phyloP scores from a whole-genome alignment of 2,113 vertebrate genomes.

The Platichthys stellatus region DNA sequence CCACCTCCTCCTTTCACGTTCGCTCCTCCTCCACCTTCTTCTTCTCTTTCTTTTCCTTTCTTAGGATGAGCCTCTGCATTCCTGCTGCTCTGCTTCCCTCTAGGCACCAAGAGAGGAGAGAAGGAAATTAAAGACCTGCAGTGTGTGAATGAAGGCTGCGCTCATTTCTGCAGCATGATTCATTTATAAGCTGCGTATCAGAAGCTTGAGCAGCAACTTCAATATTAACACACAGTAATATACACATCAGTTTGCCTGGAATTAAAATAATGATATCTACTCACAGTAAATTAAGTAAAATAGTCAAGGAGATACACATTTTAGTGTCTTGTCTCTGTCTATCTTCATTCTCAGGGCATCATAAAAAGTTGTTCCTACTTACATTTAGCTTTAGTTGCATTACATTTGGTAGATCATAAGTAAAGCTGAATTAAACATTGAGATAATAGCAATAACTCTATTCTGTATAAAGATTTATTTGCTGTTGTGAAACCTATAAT shows the following conservation, averaged over 20 bases:
- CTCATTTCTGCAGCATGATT: background rate
- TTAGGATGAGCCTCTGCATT: conserved; percentile 54
- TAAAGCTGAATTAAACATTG: too few species aligned
- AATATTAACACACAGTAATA: background rate
- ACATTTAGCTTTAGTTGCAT: too few species aligned
- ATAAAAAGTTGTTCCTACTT: too few species aligned
- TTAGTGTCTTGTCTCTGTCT: background rate
- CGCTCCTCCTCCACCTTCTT: conserved; percentile 35
- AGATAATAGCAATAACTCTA: too few species aligned
- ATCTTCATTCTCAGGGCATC: background rate
- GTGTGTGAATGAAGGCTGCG: background rate
- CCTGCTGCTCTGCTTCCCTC: conserved; percentile 60
- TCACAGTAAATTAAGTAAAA: background rate
- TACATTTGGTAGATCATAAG: too few species aligned
- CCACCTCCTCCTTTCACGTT: conserved; percentile 52
- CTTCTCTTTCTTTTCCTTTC: conserved; percentile 46
- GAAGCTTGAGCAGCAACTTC: background rate
- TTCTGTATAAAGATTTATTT: too few species aligned
- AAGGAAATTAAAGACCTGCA: background rate
- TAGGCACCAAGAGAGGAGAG: conserved; percentile 23
- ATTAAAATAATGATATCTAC: background rate
- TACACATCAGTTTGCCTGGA: background rate
- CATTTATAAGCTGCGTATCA: background rate
- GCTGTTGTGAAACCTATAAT: too few species aligned
- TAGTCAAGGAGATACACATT: background rate